Evolutionary conservation across 2,113 vertebrate species (phyloP), one percentile per base, ranked within the genome.

Genomic region (Grus americana): DNA sequence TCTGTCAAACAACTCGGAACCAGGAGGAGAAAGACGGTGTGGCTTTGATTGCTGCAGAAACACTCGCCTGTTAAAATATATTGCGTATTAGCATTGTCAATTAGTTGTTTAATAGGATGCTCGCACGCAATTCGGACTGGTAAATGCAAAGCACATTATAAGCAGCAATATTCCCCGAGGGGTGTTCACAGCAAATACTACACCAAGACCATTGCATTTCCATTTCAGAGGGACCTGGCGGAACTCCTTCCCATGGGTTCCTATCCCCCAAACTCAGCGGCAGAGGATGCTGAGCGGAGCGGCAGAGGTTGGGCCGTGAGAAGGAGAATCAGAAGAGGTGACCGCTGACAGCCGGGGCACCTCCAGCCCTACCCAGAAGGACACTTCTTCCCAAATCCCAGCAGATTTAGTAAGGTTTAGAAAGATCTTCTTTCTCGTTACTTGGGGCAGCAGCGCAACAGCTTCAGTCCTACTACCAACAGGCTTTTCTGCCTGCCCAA

Each of bases 21-120:
- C 3, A 3, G 19, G 27, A 72, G 18, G 36, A 58, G 24, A 49
- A 55, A 65, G 27, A 74, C 0, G 0, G 38, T 10, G 16, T 19
- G 26, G 68, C 42, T 70, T 30, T 32, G n/a, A 32, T 5, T 27
- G n/a, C 49, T 62, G 81, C 26, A 5, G 0, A 20, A 75, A 75
- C 17, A 12, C 62, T 36, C 9, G 1, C 12, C 61, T 55, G 22
- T 42, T 78, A 40, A 59, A 54, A 50, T 29, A 46, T 2, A 12
- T 36, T 65, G 67, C 21, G 7, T 34, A 44, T 30, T 19, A 71
- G 32, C 36, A 38, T 11, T 20, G 42, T 71, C 80, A 49, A 14
- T 40, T 23, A 62, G 49, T 27, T 12, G 7, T 36, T 79, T 71
- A 22, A 70, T 26, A 36, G 30, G n/a, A 49, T 44, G 61, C 32